A percentile compares a stretch with the other conserved stretches of the same genome.
Evolutionary conservation across 2,113 vertebrate species (phyloP).

Genomic region (Nettapus auritus): DNA sequence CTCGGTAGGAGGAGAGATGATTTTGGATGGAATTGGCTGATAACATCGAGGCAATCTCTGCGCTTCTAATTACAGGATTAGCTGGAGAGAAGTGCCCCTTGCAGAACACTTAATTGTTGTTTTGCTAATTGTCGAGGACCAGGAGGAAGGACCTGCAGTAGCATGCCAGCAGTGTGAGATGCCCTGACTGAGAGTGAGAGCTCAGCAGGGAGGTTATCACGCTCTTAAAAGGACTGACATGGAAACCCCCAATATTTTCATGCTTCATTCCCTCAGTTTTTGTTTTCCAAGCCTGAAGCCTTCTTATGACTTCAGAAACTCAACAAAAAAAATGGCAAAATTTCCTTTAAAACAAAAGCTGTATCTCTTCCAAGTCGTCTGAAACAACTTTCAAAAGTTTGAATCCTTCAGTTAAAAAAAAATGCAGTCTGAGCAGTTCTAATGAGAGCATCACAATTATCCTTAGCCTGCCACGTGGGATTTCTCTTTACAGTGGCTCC

Average conservation of each 20-base stretch:
- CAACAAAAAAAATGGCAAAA: not conserved
- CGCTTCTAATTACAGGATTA: slow-evolving; percentile 7
- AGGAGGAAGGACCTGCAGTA: not conserved
- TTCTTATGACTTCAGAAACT: not conserved
- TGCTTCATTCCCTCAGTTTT: not conserved
- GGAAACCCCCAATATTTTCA: not conserved
- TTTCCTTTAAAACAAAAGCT: slow-evolving; percentile 27
- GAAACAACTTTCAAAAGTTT: slow-evolving; percentile 15
- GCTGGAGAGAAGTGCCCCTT: not conserved
- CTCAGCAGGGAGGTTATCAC: not conserved
- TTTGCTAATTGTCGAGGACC: not conserved
- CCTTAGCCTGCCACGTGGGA: not conserved
- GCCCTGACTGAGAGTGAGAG: too few relatives aligned
- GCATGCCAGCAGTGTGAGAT: not conserved
- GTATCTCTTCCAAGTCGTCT: not conserved
- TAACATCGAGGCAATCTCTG: not conserved
- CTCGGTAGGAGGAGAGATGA: accelerated
- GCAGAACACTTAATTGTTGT: not conserved
- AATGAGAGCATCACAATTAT: slow-evolving; percentile 25
- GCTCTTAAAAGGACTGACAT: not conserved
- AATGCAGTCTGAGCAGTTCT: not conserved
- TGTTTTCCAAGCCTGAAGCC: not conserved
- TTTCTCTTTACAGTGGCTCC: slow-evolving; percentile 9
- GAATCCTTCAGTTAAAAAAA: not conserved
- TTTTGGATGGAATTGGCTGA: not conserved